Percentiles rank a stretch among this genome's conserved stretches.
These are phyloP conservation scores for Polylopha cassiicola DNA, from an alignment of 2,888 invertebrate species.

Conservation along the genomic window DNA sequence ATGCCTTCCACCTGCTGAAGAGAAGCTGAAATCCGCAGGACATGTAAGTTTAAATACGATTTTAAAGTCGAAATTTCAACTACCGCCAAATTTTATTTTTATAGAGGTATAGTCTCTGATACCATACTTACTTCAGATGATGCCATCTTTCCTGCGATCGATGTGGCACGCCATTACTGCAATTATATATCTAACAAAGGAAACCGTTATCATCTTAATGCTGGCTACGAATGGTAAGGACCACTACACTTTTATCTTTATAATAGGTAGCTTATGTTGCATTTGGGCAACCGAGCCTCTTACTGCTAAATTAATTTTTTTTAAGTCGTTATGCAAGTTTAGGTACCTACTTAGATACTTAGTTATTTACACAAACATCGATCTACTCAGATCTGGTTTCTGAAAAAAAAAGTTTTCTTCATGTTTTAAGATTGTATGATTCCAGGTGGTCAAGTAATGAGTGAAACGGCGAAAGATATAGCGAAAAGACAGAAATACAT, in stretches of 20 bases:
- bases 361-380: slow-evolving; percentile 25
- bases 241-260: too few species aligned
- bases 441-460: slow-evolving; percentile 38
- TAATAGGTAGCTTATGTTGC: too few species aligned
- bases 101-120: too few species aligned
- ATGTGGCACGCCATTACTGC: slow-evolving; percentile 43
- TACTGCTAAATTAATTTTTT: too few species aligned
- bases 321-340: too few species aligned
- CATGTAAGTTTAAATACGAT: slow-evolving; percentile 35
- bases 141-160: slow-evolving; percentile 48
- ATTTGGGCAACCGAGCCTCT: too few species aligned
- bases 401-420: slow-evolving; percentile 2
- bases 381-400: slow-evolving; percentile 47
- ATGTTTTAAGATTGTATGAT: not conserved
- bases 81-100: too few species aligned
- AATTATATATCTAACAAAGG: slow-evolving; percentile 37
- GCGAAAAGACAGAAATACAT: slow-evolving; percentile 49
- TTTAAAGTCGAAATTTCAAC: too few species aligned
- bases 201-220: slow-evolving; percentile 36
- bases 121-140: too few species aligned
- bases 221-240: slow-evolving; percentile 12
- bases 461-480: slow-evolving; percentile 54
- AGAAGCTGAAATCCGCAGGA: slow-evolving; percentile 32
- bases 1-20: slow-evolving; percentile 49
- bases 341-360: too few species aligned